Conservation (phyloP, 1,140 invertebrate genomes). For the Brachionus manjavacas region DNA sequence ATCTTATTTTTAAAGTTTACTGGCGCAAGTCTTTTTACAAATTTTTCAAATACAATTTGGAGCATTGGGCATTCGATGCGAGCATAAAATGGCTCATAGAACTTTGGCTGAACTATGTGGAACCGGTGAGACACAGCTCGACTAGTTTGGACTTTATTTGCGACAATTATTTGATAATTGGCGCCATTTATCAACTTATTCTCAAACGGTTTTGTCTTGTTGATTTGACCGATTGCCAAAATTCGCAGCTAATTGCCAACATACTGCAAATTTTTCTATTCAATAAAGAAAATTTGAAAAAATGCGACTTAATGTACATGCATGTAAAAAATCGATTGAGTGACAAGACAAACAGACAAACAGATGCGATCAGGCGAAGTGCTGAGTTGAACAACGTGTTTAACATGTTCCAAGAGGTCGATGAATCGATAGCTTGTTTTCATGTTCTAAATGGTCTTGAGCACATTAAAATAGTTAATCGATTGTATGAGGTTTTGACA, state of each 20-base stretch:
- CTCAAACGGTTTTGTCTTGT: background rate
- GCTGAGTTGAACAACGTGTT: background rate
- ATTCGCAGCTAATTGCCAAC: background rate
- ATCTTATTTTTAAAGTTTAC: constrained; percentile 13
- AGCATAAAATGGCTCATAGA: constrained; percentile 18
- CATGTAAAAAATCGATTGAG: background rate
- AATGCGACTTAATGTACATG: background rate
- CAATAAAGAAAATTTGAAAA: constrained; percentile 1
- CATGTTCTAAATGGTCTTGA: background rate
- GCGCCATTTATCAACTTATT: background rate
- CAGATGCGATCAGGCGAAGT: background rate
- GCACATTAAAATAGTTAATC: background rate
- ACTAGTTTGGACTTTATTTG: background rate
- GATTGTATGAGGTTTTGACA: background rate
- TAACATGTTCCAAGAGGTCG: background rate
- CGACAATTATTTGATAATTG: background rate
- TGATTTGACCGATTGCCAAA: background rate
- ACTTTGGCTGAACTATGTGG: background rate
- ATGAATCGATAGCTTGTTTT: background rate
- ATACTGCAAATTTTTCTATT: background rate
- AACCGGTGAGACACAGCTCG: background rate
- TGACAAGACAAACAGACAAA: background rate
- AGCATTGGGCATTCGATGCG: background rate
- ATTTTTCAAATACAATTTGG: constrained; percentile 24
- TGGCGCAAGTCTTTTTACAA: constrained; percentile 36